Evolutionary conservation across 2,113 vertebrate genomes (phyloP).

Genomic region (Procapra przewalskii): DNA sequence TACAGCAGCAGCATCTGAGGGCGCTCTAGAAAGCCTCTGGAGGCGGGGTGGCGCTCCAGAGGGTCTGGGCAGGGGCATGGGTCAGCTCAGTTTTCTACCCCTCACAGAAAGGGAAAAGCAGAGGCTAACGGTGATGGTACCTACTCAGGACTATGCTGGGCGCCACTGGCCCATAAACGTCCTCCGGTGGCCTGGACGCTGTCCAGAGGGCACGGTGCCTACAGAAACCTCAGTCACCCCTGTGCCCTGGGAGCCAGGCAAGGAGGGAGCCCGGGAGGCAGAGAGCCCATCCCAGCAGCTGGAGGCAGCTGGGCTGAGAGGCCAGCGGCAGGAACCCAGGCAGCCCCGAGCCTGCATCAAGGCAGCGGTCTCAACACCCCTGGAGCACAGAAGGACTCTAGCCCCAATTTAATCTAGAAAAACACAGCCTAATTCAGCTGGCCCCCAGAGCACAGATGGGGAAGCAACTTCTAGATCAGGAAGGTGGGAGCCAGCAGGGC

Average conservation of each 20-base stretch:
- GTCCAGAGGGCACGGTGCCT: slow-evolving; percentile 62
- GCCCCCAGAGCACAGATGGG: not conserved
- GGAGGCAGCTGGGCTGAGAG: not conserved
- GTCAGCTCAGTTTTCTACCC: not conserved
- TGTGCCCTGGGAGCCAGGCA: slow-evolving; percentile 44
- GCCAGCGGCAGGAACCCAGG: not conserved
- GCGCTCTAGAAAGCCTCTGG: not conserved
- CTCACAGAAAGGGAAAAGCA: not conserved
- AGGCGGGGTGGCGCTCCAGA: not conserved
- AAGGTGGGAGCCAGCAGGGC: not conserved
- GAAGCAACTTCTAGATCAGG: not conserved
- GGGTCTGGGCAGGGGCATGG: not conserved
- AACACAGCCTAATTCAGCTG: not conserved
- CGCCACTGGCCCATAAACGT: not conserved
- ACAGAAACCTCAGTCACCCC: slow-evolving; percentile 10
- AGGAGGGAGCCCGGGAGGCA: not conserved
- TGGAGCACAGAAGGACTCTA: rapidly evolving
- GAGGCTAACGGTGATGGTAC: not conserved
- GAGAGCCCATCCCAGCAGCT: slow-evolving; percentile 14
- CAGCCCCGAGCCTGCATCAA: not conserved
- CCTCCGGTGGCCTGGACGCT: slow-evolving; percentile 44
- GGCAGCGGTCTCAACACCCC: not conserved
- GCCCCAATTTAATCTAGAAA: not conserved
- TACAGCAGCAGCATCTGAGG: not conserved
- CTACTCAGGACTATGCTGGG: not conserved